Evolutionary conservation across 2,888 invertebrate species (phyloP), one percentile per base, ranked within the genome.

Genomic region (Aphidoletes aphidimyza): DNA sequence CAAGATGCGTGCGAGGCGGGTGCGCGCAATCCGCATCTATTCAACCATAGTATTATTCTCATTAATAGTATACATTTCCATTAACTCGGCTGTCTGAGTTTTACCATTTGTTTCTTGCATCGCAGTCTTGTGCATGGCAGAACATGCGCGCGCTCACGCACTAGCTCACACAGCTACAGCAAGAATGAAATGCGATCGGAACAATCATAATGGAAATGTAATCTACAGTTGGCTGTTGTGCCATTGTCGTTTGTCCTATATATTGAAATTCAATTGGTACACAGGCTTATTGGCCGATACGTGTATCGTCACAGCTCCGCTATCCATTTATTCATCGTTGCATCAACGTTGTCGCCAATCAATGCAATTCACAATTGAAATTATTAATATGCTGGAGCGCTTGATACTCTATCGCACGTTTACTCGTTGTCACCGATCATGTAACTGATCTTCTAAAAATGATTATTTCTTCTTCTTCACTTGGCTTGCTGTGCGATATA

Each of bases 241-340:
- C 19, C 30, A 69, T 69, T 69, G 69, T 69, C 69, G 30, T 69
- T 69, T 69, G 69, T 69, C 69, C 69, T 69, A 69, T 69, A 69
- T 69, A 69, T 69, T 69, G 69, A 69, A 69, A 69, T 69, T 69
- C 54, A 54, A 26, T 54, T 54, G 54, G 22, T 54, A 54, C 54
- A 22, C 54, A 54, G 5, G 26, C 22, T 2, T 26, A 54, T 30
- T 17, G 2, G 14, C 2, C 6, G 30, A 26, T 3, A 69, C 69
- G 54, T 54, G 54, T 11, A 54, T 26, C 5, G 22, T 22, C 47
- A 17, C n/a, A n/a, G n/a, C 54, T 69, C 69, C 69, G 69, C 69
- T 69, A 69, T n/a, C n/a, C 14, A 69, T 69, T 69, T 30, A 69
- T 30, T 69, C 69, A 17, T 30, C n/a, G n/a, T n/a, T n/a, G n/a